Base-by-base conservation (phyloP, 2,113 vertebrate genomes). In the Machaerirhynchus nigripectus region DNA sequence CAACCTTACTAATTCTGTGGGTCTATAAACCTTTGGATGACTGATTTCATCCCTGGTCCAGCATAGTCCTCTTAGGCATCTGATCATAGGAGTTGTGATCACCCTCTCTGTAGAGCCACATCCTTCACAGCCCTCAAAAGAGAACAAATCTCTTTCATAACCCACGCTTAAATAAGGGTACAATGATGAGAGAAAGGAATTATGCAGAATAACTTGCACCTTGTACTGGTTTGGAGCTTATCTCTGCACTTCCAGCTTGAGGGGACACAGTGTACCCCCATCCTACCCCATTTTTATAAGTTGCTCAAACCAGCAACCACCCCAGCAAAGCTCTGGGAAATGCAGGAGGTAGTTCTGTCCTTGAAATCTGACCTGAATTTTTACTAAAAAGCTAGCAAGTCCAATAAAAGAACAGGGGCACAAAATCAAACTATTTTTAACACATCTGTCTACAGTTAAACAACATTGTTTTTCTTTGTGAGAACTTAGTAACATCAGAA, bases 401-500 rank as follows among this genome's bases (percentile, higher is more conserved):
- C 73, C 52, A 87, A 49, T 61, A 61, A 79, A 90, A 75, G n/a
- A 85, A 90, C n/a, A 49, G 42, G 40, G 65, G 55, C 69, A 94
- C n/a, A 68, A 84, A 90, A 87, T 49, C 2, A 5, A 77, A 64
- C 52, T 70, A 60, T 68, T 96, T 93, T 90, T 57, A 79, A 90
- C 57, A 57, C 61, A 53, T 89, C 93, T 94, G 85, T 52, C 93
- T 42, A 24, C 15, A 33, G 86, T 93, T 93, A 94, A 94, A 77
- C 52, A 71, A 68, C 71, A 40, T 21, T 90, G 83, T 89, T 92
- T 96, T 94, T 78, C 80, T 84, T 89, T 84, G 94, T 74, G 65
- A 96, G 88, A 84, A 84, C 89, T 89, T 31, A 37, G 92, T 77
- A 94, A 96, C 96, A 78, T 75, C 73, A 76, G 86, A 82, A 75